A percentile compares a stretch with the other conserved stretches of the same genome.
Conservation (phyloP, 2,888 invertebrate species). For the Plemyria rubiginata region DNA sequence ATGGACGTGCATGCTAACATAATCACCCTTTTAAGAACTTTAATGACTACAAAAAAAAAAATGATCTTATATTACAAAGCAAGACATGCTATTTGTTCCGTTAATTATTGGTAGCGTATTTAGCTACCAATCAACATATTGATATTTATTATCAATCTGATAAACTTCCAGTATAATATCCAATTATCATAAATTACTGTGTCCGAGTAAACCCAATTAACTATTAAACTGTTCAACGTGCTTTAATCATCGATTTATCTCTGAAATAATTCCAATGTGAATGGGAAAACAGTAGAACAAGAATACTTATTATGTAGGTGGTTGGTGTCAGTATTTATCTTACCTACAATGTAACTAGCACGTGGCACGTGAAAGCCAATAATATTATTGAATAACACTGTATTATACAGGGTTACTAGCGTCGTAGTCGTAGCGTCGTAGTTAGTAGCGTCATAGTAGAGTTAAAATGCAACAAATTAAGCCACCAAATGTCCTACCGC, state of each 20-base stretch:
- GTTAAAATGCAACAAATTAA: too few species aligned
- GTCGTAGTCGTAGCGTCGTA: too few species aligned
- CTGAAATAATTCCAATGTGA: slow-evolving; percentile 22
- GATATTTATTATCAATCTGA: slow-evolving; percentile 20
- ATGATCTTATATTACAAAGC: neutral
- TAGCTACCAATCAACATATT: slow-evolving; percentile 11
- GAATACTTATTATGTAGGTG: neutral
- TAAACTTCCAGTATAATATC: slow-evolving; percentile 21
- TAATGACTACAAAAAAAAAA: neutral
- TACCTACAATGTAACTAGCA: neutral
- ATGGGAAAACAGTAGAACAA: neutral
- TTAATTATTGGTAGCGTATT: slow-evolving; percentile 1
- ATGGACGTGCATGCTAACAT: slow-evolving; percentile 5
- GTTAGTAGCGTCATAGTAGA: too few species aligned
- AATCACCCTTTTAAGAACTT: neutral
- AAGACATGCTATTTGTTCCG: neutral
- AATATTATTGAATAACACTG: too few species aligned
- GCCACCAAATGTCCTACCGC: too few species aligned
- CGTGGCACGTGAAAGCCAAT: neutral
- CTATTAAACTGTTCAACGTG: slow-evolving; percentile 23
- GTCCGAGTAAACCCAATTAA: slow-evolving; percentile 27
- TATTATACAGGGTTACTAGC: too few species aligned
- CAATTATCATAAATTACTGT: slow-evolving; percentile 28
- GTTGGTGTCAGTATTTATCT: too few species aligned
- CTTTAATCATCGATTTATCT: slow-evolving; percentile 26